These are phyloP conservation scores for Glyptemys insculpta DNA, from an alignment of 2,797 vertebrate species.

Conservation along the genomic window DNA sequence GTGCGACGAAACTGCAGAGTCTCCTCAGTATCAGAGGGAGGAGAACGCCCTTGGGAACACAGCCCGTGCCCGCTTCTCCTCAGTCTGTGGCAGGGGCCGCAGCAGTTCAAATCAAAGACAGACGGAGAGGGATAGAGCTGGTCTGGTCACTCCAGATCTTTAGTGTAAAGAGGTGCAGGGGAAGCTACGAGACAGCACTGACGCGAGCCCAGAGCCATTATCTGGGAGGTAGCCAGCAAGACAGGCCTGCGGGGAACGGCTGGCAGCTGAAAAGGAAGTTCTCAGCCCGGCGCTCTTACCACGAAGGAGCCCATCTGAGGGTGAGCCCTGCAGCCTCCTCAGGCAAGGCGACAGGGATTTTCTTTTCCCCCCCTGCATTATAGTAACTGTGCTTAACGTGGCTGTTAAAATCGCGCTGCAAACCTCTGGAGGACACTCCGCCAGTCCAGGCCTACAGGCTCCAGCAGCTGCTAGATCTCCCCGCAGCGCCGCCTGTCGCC, in stretches of 20 bases:
- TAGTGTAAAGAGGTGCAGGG: background rate
- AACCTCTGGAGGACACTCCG: accelerated
- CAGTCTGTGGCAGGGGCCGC: too few species aligned
- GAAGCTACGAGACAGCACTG: background rate
- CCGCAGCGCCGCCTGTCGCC: accelerated
- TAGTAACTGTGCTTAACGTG: accelerated
- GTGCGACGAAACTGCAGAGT: background rate
- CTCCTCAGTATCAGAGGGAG: background rate
- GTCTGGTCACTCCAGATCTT: background rate
- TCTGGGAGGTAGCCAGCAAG: background rate
- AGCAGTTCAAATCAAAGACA: background rate
- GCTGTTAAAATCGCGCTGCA: background rate
- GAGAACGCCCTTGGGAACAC: background rate
- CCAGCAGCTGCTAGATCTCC: background rate
- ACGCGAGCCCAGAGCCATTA: background rate
- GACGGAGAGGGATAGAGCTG: background rate
- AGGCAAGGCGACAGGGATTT: background rate
- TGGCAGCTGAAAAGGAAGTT: background rate
- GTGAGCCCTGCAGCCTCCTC: background rate
- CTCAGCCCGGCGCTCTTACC: background rate
- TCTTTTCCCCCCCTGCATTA: background rate
- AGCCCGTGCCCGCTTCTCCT: background rate
- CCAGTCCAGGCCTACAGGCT: background rate
- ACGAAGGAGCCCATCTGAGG: background rate
- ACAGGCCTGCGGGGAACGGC: background rate